Percentiles rank a stretch among this genome's conserved stretches.
Evolutionary conservation across 2,888 invertebrate genomes (phyloP).

Genomic region (Drosophila neotestacea): DNA sequence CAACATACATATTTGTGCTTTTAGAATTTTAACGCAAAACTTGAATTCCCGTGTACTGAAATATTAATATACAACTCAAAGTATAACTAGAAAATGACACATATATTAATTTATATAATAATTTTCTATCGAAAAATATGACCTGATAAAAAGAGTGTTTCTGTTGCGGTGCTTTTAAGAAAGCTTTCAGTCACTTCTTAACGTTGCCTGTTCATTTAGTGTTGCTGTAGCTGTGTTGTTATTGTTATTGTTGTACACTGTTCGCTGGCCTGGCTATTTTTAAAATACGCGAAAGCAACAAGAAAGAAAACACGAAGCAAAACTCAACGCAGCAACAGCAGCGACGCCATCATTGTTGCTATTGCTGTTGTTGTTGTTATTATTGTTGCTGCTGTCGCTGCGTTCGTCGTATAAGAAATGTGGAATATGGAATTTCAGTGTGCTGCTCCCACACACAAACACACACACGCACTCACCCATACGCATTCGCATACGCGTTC

Average conservation of each 20-base stretch:
- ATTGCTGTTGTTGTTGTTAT: conserved; percentile 47
- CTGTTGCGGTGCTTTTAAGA: conserved; percentile 5
- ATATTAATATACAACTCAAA: not conserved
- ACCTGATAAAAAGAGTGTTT: conserved; percentile 32
- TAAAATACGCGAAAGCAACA: conserved; percentile 74
- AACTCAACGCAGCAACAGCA: conserved; percentile 62
- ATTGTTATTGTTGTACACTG: conserved; percentile 46
- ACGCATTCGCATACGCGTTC: not conserved
- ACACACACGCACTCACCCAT: not conserved
- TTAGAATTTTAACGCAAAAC: not conserved
- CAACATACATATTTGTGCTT: not conserved
- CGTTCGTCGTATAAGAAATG: conserved; percentile 56
- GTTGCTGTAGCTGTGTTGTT: conserved; percentile 52
- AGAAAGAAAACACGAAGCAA: conserved; percentile 57
- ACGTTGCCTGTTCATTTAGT: conserved; percentile 42
- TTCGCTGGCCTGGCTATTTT: conserved; percentile 72
- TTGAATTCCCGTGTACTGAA: not conserved
- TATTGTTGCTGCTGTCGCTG: conserved; percentile 48
- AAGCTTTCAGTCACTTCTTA: conserved; percentile 16
- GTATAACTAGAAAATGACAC: not conserved
- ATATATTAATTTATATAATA: not conserved
- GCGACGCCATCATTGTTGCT: conserved; percentile 63
- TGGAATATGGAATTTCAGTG: conserved; percentile 74
- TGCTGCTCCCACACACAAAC: conserved; percentile 49
- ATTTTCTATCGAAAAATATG: not conserved